phyloP scores from a whole-genome alignment of 2,888 invertebrate species.

The Pachliopta kotzebuea region DNA sequence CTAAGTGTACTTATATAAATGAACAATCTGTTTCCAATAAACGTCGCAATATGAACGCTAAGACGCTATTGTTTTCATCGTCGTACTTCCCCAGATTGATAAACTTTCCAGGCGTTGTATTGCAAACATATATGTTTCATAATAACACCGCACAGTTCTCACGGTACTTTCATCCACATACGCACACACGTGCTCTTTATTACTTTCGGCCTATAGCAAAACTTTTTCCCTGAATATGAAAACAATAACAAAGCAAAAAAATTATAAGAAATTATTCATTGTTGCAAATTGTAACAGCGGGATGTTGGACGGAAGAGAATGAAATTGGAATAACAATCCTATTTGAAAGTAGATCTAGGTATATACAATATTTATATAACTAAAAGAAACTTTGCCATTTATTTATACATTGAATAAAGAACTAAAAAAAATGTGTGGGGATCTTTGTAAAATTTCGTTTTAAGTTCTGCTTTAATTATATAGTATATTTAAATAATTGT shows the following conservation, averaged over 20 bases:
- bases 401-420: too few relatives aligned
- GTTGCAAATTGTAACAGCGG: too few relatives aligned
- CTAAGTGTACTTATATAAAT: slow-evolving; percentile 1
- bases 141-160: slow-evolving; percentile 49
- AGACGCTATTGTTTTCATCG: slow-evolving; percentile 53
- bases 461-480: too few relatives aligned
- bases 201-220: background rate
- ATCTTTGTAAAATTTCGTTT: too few relatives aligned
- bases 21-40: slow-evolving; percentile 33
- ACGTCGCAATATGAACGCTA: slow-evolving; percentile 31
- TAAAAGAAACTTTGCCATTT: too few relatives aligned
- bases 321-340: too few relatives aligned
- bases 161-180: slow-evolving; percentile 41
- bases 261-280: background rate
- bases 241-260: background rate
- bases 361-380: too few relatives aligned
- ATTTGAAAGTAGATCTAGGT: too few relatives aligned
- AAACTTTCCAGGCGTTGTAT: slow-evolving; percentile 56
- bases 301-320: too few relatives aligned
- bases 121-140: slow-evolving; percentile 40
- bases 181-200: slow-evolving; percentile 15
- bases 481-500: too few relatives aligned
- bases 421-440: too few relatives aligned
- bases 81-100: slow-evolving; percentile 55
- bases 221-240: background rate